Evolutionary conservation across 2,888 invertebrate genomes (phyloP).

Genomic region (Cheiracanthium punctorium): DNA sequence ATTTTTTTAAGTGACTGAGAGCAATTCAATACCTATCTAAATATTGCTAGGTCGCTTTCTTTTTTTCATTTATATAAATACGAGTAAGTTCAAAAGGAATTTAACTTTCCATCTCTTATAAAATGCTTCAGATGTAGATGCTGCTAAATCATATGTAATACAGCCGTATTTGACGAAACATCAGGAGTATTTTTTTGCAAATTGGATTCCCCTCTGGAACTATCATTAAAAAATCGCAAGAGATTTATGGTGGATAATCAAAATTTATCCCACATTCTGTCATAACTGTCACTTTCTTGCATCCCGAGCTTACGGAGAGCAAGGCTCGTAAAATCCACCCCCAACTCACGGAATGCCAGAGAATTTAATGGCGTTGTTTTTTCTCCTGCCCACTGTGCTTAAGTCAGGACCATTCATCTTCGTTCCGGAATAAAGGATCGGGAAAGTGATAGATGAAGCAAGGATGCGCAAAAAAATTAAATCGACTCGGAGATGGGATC

Average conservation of each 20-base stretch:
- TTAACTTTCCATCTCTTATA: too few species aligned
- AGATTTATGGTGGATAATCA: neutral
- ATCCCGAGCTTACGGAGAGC: neutral
- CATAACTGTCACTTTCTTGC: neutral
- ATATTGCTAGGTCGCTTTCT: too few species aligned
- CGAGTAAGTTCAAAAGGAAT: too few species aligned
- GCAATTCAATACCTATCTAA: too few species aligned
- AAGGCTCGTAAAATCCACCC: neutral
- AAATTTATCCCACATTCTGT: slow-evolving; percentile 4
- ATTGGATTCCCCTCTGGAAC: too few species aligned
- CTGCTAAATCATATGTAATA: too few species aligned
- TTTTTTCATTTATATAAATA: too few species aligned
- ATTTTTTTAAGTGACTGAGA: too few species aligned
- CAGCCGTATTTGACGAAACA: too few species aligned
- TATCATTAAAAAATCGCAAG: neutral
- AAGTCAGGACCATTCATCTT: neutral
- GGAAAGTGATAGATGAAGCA: neutral
- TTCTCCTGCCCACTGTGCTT: neutral
- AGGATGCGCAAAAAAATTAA: neutral
- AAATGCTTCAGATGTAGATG: too few species aligned
- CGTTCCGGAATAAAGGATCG: neutral
- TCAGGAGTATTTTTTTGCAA: too few species aligned
- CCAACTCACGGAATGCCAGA: neutral
- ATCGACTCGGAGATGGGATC: neutral
- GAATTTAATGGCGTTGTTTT: slow-evolving; percentile 7